phyloP scores from a whole-genome alignment of 2,113 vertebrate genomes.

The Cromileptes altivelis region DNA sequence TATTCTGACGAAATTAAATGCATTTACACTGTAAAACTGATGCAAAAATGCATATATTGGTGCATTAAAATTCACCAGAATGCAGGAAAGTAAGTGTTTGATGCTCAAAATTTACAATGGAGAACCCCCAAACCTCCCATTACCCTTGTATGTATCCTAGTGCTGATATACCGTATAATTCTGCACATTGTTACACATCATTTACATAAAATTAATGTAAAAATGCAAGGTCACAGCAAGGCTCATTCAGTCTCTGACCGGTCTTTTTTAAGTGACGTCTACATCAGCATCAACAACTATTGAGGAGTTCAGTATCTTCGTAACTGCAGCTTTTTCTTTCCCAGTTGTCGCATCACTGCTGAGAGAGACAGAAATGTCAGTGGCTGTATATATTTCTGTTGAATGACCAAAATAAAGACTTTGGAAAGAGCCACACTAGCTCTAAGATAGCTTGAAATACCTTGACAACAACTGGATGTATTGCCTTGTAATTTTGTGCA shows the following conservation, averaged over 20 bases:
- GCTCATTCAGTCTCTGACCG: neutral
- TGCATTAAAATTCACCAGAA: no score
- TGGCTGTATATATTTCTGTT: neutral
- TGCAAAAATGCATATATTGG: no score
- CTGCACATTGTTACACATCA: no score
- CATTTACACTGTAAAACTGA: no score
- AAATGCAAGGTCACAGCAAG: neutral
- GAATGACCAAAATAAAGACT: neutral
- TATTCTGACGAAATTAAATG: no score
- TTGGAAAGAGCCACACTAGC: neutral
- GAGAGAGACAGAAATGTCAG: neutral
- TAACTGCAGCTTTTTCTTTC: neutral
- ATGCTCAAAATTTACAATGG: no score
- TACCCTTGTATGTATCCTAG: no score
- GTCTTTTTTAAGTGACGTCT: no score
- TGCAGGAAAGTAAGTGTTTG: no score
- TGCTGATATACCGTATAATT: no score
- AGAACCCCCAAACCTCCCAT: no score
- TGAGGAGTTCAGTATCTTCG: neutral
- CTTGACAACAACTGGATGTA: neutral
- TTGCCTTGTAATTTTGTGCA: neutral
- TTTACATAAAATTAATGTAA: neutral
- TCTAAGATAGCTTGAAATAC: neutral
- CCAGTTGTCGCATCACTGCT: conserved; percentile 1
- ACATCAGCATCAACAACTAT: neutral